Evolutionary conservation across 2,888 invertebrate species (phyloP).

Genomic region (Gasteruption jaculator): DNA sequence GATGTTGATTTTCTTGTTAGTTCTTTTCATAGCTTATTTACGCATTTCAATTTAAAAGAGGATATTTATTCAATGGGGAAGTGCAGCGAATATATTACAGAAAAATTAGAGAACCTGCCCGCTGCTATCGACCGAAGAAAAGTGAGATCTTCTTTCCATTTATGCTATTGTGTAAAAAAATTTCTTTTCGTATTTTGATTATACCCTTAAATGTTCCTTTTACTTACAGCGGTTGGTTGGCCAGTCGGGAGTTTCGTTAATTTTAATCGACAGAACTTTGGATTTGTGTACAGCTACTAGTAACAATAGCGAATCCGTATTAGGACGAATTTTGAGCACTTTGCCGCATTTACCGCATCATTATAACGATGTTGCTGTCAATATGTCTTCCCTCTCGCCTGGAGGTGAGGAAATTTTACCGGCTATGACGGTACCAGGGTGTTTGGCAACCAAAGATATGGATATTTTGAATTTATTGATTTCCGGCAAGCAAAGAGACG

Average conservation of each 20-base stretch:
- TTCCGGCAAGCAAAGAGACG: conserved; percentile 41
- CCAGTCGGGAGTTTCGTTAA: conserved; percentile 53
- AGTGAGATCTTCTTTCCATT: no score
- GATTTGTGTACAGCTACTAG: conserved; percentile 63
- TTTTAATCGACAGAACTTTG: conserved; percentile 63
- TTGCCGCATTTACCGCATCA: conserved; percentile 63
- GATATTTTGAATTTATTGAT: conserved; percentile 37
- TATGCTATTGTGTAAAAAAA: conserved; percentile 46
- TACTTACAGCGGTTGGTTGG: conserved; percentile 25
- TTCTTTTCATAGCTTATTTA: conserved; percentile 42
- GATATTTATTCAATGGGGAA: conserved; percentile 64
- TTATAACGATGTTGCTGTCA: conserved; percentile 61
- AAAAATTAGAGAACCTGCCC: conserved; percentile 34
- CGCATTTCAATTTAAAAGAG: conserved; percentile 60
- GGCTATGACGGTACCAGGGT: conserved; percentile 39
- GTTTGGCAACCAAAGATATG: conserved; percentile 40
- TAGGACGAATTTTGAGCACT: conserved; percentile 60
- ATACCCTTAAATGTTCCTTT: conserved; percentile 1
- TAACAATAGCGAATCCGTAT: conserved; percentile 59
- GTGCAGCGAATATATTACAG: conserved; percentile 57
- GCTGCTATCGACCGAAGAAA: conserved; percentile 49
- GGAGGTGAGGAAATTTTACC: conserved; percentile 33
- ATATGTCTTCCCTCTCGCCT: conserved; percentile 60
- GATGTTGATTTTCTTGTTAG: conserved; percentile 37
- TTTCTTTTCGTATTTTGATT: background rate